Evolutionary conservation across 2,113 vertebrate genomes (phyloP).

Genomic region (Cacatua alba): DNA sequence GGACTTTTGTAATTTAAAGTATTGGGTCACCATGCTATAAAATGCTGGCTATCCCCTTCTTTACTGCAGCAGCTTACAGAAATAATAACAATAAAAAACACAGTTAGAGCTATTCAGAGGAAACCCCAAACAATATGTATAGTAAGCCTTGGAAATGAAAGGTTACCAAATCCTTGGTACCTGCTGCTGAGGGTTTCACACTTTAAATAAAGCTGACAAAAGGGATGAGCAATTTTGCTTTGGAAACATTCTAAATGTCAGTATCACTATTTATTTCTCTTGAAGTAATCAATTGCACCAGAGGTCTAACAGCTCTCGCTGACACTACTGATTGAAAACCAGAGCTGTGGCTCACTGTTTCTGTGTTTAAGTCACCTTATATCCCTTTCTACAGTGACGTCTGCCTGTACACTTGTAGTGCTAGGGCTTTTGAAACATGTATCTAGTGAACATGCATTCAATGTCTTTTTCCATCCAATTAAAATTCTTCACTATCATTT

Average conservation of each 20-base stretch:
- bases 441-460: background rate
- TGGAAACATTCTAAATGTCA: background rate
- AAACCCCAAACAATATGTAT: background rate
- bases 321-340: background rate
- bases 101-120: background rate
- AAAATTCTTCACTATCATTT: conserved; percentile 72
- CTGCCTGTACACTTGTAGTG: background rate
- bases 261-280: background rate
- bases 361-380: background rate
- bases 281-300: background rate
- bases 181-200: background rate
- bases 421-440: background rate
- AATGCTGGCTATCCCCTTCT: background rate
- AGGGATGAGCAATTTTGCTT: background rate
- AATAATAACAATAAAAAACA: background rate
- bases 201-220: conserved; percentile 19
- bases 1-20: background rate
- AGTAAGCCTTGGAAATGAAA: background rate
- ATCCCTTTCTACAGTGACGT: conserved; percentile 28
- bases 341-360: background rate
- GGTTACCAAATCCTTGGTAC: background rate
- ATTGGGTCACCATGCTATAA: background rate
- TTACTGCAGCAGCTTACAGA: background rate
- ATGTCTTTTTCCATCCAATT: conserved; percentile 69
- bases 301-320: background rate